Base-by-base conservation (phyloP, 2,797 vertebrate species). In the Buphagus erythrorhynchus region DNA sequence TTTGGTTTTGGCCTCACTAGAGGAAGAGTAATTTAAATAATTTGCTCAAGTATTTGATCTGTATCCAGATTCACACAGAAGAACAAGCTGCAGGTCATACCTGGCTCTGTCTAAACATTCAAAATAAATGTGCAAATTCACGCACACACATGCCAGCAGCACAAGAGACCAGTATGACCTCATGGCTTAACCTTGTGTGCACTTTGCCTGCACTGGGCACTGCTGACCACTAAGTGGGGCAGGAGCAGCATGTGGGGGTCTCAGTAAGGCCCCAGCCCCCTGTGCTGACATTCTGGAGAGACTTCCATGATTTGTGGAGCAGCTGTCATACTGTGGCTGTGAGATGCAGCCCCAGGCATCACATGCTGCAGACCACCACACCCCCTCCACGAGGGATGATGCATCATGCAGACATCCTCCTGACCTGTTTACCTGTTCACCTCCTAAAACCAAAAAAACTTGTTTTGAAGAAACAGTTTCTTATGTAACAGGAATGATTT, bases 201-300 rank as follows among this genome's bases (percentile, higher is more conserved):
- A 2, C 11, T 49, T 77, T 35, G 10, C 8, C 40, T 52, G n/a
- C 21, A 4, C 18, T 55, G 80, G 46, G 18, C 18, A 16, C 12
- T 52, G 40, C 33, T 13, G 29, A 65, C 62, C 14, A 35, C 38
- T 6, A 19, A 28, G 49, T 14, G 52, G 31, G 38, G 40, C 13
- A n/a, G 45, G 14, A 57, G 20, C 19, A 24, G 13, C 17, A 20
- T 0, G 0, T 0, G 7, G 3, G 3, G 9, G 11, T 62, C n/a
- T 62, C 5, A 0, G 6, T 17, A 26, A 85, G 21, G 15, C 10
- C 22, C 14, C 1, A 2, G 4, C 2, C 13, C 5, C 10, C 18
- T 1, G 0, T 15, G 8, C 29, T 38, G 25, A 31, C 1, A 1
- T n/a, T 72, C 33, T 40, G 15, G 26, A 68, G n/a, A 20, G 21